Base-by-base conservation (phyloP, 1,140 invertebrate genomes). In the Formica selysi region DNA sequence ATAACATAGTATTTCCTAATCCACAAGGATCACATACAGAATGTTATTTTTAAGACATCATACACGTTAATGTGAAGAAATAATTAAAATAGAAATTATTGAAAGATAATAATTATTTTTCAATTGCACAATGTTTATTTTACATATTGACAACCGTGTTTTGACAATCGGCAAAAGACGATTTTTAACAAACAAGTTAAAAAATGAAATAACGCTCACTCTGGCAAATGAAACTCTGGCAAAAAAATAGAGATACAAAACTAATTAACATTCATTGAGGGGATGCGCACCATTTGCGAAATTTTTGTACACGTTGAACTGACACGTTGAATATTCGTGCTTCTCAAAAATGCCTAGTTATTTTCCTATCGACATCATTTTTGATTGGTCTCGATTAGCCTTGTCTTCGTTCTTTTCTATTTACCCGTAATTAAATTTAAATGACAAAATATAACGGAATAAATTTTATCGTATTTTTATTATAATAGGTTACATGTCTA, bases 291-390 rank as follows among this genome's bases (percentile, higher is more conserved):
- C 38, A 73, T 48, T 74, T n/a, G 13, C 11, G 26, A 16, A 73
- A 74, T 61, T 61, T 73, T 73, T 73, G 67, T 57, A 61, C 68
- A 83, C 41, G 68, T 62, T 61, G 51, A 38, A 73, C 11, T 44
- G 79, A 71, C 51, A 73, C 79, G 67, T 81, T 81, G 67, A 79
- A 83, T 54, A 61, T 73, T 41, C 26, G 26, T 70, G 68, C 76
- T 38, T 22, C 65, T 2, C 4, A 73, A 71, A 1, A 44, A 44
- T 59, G 16, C 36, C 67, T 81, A 73, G 67, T 73, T 73, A 81
- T 48, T 81, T 81, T 81, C 67, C 32, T 44, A 8, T 71, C 79
- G 51, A 36, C 13, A 5, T 61, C 38, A 44, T 16, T 8, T 32
- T 61, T 19, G 26, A 81, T 81, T 81, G 48, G 48, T 2, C 3